These are phyloP conservation scores for Cricetomys ansorgei DNA, from an alignment of 2,113 vertebrate species.

Conservation along the genomic window DNA sequence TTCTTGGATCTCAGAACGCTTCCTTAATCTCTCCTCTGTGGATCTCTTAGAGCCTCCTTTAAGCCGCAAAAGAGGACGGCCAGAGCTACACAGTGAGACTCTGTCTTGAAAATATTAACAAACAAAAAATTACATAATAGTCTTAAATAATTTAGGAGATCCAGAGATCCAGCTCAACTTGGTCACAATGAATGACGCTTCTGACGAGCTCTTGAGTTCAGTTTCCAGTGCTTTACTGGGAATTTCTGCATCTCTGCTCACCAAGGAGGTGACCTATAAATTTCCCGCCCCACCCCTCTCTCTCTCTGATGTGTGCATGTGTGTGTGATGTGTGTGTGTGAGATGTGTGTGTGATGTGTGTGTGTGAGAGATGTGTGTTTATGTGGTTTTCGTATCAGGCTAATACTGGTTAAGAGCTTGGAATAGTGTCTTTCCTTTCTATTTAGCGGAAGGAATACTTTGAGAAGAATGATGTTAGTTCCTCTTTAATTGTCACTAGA, in stretches of 20 bases:
- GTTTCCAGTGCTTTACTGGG: neutral
- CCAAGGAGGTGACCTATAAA: neutral
- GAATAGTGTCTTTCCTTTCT: neutral
- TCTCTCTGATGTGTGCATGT: neutral
- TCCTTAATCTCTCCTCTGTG: no score
- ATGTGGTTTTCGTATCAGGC: neutral
- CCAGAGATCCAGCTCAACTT: no score
- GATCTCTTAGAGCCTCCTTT: no score
- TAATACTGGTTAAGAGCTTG: neutral
- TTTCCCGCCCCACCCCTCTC: neutral
- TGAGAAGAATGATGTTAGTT: neutral
- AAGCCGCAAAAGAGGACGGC: no score
- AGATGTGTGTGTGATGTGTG: no score
- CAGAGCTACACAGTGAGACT: no score
- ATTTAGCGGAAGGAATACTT: neutral
- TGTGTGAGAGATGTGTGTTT: neutral
- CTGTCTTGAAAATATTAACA: no score
- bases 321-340: no score
- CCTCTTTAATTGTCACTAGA: neutral
- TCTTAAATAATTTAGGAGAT: no score
- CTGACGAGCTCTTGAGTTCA: neutral
- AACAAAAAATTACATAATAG: no score
- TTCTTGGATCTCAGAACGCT: neutral
- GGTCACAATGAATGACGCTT: neutral
- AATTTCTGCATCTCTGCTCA: neutral